A percentile compares a stretch with the other conserved stretches of the same genome.
phyloP scores from a whole-genome alignment of 2,797 vertebrate species.

The Neosalanx taihuensis region DNA sequence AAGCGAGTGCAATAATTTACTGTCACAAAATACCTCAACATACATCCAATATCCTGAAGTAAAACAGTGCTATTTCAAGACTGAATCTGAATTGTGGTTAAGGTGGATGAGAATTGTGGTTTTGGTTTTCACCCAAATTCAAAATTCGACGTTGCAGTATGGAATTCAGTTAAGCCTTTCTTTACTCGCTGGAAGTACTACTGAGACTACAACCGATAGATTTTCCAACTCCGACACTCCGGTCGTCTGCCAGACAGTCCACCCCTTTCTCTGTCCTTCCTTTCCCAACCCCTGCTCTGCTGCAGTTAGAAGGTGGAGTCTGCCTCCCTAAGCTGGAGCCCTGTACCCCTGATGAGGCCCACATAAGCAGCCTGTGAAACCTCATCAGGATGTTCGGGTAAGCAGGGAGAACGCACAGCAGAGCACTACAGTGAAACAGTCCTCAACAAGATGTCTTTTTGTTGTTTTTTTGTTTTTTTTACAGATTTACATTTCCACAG shows the following conservation, averaged over 20 bases:
- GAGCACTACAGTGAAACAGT: slow-evolving; percentile 25
- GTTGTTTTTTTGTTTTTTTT: slow-evolving; percentile 32
- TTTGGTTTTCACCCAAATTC: neutral
- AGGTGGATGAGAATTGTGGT: neutral
- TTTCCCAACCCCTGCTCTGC: neutral
- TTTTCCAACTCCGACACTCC: slow-evolving; percentile 21
- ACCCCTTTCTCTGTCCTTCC: slow-evolving; percentile 7
- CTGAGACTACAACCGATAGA: slow-evolving; percentile 27
- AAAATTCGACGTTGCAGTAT: neutral
- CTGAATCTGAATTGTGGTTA: neutral
- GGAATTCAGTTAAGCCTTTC: neutral
- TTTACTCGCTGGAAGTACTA: too few relatives aligned
- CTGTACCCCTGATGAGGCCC: slow-evolving; percentile 28
- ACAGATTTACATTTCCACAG: slow-evolving; percentile 48
- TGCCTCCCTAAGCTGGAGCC: slow-evolving; percentile 18
- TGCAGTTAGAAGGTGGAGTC: slow-evolving; percentile 21
- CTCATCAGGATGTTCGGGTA: slow-evolving; percentile 29
- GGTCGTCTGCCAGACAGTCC: slow-evolving; percentile 16
- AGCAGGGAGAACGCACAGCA: slow-evolving; percentile 40
- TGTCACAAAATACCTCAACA: neutral
- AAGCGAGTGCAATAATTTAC: neutral
- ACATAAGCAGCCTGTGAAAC: slow-evolving; percentile 26
- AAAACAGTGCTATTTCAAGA: neutral
- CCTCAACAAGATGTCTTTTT: slow-evolving; percentile 54
- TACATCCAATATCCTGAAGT: neutral